A percentile compares a stretch with the other conserved stretches of the same genome.
Conservation (phyloP, 2,888 invertebrate species). For the Orchestes rusci region DNA sequence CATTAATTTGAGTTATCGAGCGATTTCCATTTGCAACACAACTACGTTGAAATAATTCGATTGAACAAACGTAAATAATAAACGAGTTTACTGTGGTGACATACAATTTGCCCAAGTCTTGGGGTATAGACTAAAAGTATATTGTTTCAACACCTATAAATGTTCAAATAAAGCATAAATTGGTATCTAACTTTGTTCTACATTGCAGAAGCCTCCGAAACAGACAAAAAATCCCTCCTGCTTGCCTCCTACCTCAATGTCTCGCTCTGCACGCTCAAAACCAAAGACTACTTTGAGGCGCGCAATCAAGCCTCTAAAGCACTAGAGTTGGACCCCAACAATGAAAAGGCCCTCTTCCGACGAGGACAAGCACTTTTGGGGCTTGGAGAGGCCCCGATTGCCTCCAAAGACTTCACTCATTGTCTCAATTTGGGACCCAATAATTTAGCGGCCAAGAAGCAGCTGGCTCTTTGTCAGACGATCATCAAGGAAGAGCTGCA, state of each 20-base stretch:
- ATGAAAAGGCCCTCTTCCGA: slow-evolving; percentile 86
- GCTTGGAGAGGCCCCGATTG: slow-evolving; percentile 69
- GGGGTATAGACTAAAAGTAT: no score
- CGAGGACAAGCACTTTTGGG: slow-evolving; percentile 72
- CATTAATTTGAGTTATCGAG: no score
- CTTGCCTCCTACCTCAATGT: slow-evolving; percentile 73
- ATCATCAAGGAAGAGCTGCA: slow-evolving; percentile 67
- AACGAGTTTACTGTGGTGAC: no score
- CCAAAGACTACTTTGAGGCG: slow-evolving; percentile 62
- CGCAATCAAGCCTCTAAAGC: slow-evolving; percentile 71
- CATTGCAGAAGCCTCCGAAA: slow-evolving; percentile 41
- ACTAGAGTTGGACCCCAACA: slow-evolving; percentile 63
- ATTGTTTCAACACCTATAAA: no score
- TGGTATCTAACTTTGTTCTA: no score
- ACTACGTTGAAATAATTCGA: no score
- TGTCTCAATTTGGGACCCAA: slow-evolving; percentile 70
- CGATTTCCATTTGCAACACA: no score
- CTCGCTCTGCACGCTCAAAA: slow-evolving; percentile 73
- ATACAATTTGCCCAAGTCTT: no score
- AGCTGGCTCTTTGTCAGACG: slow-evolving; percentile 63
- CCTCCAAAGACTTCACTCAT: slow-evolving; percentile 68
- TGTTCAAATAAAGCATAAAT: no score
- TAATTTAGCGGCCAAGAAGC: slow-evolving; percentile 82
- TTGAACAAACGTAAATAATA: no score
- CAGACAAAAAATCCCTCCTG: slow-evolving; percentile 50